phyloP scores from a whole-genome alignment of 2,113 vertebrate genomes.

The Microcebus lehilahytsara region DNA sequence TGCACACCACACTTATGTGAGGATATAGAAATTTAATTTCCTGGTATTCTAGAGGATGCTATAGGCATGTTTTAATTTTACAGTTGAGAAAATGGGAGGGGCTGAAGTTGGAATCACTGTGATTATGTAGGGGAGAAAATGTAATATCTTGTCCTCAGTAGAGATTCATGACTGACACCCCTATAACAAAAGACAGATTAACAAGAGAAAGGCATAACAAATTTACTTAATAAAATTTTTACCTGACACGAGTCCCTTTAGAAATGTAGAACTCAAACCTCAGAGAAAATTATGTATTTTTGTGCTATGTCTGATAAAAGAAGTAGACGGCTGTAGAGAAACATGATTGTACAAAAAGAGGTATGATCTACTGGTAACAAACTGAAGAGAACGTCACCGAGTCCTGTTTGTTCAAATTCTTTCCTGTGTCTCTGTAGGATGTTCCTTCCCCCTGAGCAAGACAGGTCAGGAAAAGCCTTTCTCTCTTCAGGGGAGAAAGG shows the following conservation, averaged over 20 bases:
- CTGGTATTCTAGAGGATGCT: neutral
- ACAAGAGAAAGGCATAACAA: neutral
- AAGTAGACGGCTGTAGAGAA: neutral
- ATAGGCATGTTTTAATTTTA: neutral
- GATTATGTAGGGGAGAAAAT: neutral
- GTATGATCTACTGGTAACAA: neutral
- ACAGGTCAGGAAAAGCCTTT: neutral
- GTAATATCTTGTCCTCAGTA: neutral
- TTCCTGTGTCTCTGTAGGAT: neutral
- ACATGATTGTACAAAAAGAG: neutral
- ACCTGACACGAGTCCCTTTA: neutral
- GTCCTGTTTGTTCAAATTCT: neutral
- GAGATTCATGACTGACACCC: neutral
- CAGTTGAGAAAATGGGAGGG: neutral
- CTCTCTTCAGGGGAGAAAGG: neutral
- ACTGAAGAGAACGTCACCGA: accelerated
- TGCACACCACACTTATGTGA: neutral
- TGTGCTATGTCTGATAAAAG: neutral
- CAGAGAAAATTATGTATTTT: neutral
- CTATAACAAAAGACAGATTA: neutral
- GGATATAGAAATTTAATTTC: neutral
- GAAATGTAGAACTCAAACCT: neutral
- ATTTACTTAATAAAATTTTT: neutral
- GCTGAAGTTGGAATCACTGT: neutral
- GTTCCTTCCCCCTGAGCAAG: neutral